phyloP scores from a whole-genome alignment of 2,888 invertebrate genomes.

The Podabrus alpinus region DNA sequence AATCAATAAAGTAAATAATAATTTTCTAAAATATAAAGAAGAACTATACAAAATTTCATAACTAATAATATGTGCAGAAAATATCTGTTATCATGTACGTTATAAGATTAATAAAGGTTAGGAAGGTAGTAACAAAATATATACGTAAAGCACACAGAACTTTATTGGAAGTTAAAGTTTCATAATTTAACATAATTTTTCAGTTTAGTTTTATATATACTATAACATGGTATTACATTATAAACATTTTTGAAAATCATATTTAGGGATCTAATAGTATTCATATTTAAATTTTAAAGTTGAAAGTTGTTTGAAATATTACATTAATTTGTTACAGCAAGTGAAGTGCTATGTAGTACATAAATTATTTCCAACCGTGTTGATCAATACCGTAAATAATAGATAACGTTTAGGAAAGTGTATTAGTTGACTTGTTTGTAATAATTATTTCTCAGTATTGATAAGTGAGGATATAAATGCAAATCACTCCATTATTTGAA shows the following conservation, averaged over 20 bases:
- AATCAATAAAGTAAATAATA: too few species aligned
- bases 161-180: background rate
- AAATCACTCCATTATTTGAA: background rate
- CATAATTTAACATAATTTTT: background rate
- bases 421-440: background rate
- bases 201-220: background rate
- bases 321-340: background rate
- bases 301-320: background rate
- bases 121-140: too few species aligned
- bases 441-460: background rate
- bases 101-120: too few species aligned
- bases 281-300: background rate
- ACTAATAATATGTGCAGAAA: too few species aligned
- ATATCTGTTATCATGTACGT: too few species aligned
- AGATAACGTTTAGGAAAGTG: background rate
- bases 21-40: too few species aligned
- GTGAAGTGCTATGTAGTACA: background rate
- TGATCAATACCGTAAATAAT: background rate
- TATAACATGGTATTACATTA: background rate
- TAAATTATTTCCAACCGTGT: slow-evolving; percentile 1
- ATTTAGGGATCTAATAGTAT: background rate
- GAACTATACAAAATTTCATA: too few species aligned
- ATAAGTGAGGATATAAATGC: background rate
- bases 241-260: background rate
- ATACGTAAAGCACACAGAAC: background rate